Percentiles rank a stretch among this genome's conserved stretches.
phyloP scores from a whole-genome alignment of 2,113 vertebrate genomes.

The Pelecanus crispus region DNA sequence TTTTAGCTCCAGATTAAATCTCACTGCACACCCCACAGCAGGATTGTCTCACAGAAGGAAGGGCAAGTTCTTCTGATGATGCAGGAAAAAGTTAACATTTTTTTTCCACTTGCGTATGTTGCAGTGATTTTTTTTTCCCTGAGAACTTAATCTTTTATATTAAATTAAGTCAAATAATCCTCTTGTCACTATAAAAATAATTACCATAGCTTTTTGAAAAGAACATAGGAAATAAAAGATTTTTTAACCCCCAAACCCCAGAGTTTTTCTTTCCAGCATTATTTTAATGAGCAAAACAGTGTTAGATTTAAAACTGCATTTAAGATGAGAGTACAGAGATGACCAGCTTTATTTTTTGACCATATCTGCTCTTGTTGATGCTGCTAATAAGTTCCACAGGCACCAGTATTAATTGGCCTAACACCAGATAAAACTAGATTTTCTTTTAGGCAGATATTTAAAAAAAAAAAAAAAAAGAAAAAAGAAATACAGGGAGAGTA shows the following conservation, averaged over 20 bases:
- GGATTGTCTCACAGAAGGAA: not conserved
- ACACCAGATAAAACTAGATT: constrained; percentile 8
- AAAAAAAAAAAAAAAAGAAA: not conserved
- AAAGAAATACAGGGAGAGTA: not conserved
- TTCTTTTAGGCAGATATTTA: not conserved
- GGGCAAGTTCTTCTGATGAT: not conserved
- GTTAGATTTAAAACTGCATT: constrained; percentile 54
- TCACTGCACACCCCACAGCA: not conserved
- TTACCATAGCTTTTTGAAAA: constrained; percentile 44
- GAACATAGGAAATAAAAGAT: constrained; percentile 16
- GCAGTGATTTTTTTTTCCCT: not conserved
- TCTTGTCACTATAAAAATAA: constrained; percentile 53
- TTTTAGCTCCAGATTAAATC: not conserved
- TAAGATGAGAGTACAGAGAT: constrained; percentile 9
- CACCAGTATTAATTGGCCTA: constrained; percentile 15
- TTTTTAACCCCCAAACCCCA: not conserved
- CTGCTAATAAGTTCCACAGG: not conserved
- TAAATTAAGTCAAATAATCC: constrained; percentile 59
- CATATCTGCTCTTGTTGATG: not conserved
- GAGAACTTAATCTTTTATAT: not conserved
- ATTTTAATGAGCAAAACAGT: constrained; percentile 58
- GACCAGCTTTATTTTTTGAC: constrained; percentile 50
- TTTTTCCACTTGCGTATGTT: not conserved
- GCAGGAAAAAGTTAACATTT: not conserved
- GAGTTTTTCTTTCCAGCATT: constrained; percentile 36